Evolutionary conservation across 2,797 vertebrate genomes (phyloP).

Genomic region (Phrynocephalus forsythii): DNA sequence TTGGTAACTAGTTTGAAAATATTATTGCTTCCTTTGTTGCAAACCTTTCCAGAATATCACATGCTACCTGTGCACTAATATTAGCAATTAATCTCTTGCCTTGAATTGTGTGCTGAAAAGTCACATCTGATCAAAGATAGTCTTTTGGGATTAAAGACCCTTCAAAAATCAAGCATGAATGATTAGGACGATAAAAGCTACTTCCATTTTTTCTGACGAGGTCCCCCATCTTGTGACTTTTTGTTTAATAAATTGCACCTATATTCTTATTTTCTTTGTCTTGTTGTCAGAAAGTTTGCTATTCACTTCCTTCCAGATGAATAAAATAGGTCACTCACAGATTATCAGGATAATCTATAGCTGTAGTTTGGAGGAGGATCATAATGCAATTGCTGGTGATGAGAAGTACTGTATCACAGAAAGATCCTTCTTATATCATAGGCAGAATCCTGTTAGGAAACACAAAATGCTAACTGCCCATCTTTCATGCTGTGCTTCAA

Average conservation of each 20-base stretch:
- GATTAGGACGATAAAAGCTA: background rate
- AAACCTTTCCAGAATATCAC: background rate
- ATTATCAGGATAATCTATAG: background rate
- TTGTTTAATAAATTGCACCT: background rate
- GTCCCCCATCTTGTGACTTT: background rate
- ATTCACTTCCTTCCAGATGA: background rate
- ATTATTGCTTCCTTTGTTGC: background rate
- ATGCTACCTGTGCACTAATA: background rate
- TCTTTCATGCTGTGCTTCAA: too few species aligned
- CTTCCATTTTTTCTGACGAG: background rate
- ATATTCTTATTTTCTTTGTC: background rate
- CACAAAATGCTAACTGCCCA: too few species aligned
- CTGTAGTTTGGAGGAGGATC: background rate
- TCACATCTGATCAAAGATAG: background rate
- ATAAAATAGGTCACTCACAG: background rate
- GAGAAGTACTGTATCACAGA: background rate
- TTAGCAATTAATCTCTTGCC: background rate
- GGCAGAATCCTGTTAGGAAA: background rate
- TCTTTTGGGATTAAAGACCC: background rate
- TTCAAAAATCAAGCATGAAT: background rate
- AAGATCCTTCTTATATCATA: background rate
- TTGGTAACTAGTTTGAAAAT: conserved; percentile 18
- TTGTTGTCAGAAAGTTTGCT: background rate
- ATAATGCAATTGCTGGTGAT: background rate
- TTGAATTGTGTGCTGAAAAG: background rate